Conservation (phyloP, 2,113 vertebrate genomes). For the Pica pica region DNA sequence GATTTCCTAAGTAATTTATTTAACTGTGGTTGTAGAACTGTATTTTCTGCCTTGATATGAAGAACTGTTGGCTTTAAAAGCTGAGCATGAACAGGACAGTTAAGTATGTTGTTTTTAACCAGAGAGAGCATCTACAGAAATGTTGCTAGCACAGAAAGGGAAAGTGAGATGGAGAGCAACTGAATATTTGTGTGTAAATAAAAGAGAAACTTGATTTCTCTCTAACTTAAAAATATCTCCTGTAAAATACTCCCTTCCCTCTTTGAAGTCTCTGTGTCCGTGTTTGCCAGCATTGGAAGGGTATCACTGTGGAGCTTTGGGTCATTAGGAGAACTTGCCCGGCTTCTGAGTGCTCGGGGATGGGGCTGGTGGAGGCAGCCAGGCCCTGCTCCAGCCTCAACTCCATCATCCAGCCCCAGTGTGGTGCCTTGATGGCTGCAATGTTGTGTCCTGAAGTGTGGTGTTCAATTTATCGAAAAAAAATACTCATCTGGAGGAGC, state of each 20-base stretch:
- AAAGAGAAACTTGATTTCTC: background rate
- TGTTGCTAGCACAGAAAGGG: background rate
- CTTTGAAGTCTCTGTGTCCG: background rate
- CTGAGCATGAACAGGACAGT: background rate
- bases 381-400: background rate
- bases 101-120: background rate
- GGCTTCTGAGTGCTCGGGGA: fast-evolving
- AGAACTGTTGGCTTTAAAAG: background rate
- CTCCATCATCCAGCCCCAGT: fast-evolving
- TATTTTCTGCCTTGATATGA: background rate
- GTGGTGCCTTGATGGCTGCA: background rate
- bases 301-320: background rate
- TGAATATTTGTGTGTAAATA: background rate
- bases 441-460: background rate
- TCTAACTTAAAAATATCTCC: background rate
- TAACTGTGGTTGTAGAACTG: background rate
- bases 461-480: background rate
- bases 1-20: background rate
- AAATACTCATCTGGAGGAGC: background rate
- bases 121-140: background rate
- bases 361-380: fast-evolving
- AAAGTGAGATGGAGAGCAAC: background rate
- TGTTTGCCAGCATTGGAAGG: background rate
- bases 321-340: background rate
- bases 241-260: background rate